Base-by-base conservation (phyloP, 2,888 invertebrate species). In the Caenorhabditis wallacei region DNA sequence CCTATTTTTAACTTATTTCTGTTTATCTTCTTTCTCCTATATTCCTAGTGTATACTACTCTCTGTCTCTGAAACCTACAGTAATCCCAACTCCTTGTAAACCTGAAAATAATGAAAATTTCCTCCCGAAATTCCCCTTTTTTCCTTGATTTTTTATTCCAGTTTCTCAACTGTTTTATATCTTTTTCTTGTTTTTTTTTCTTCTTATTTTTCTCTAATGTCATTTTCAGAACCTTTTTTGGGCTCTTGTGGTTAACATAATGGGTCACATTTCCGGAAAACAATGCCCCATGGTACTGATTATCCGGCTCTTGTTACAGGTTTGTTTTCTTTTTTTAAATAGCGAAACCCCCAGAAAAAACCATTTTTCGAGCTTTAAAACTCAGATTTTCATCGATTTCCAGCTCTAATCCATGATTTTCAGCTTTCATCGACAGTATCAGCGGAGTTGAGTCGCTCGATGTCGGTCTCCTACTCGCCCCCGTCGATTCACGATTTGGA, bases 241-340 rank as follows among this genome's bases (percentile, higher is more conserved):
- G 11, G 35, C n/a, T 16, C 40, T 68, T 51, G 74, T 75, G 64
- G 30, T 22, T 56, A 63, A 26, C 48, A 30, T 11, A 51, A 82
- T 82, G 82, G 82, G 82, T 63, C 78, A 78, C 40, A 71, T 84
- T 13, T 57, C 66, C 22, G 80, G 76, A 43, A 80, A 80, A 68
- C 70, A 74, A 64, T 87, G 87, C 53, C 87, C 87, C 10, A 84
- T 87, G 82, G 75, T 87, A 10, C 71, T 87, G n/a, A 54, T 87
- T 16, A 46, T 86, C 26, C 80, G 81, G 48, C 76, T 87, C 13
- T 59, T 87, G 11, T 22, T 86, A 11, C 86, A 86, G 78, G 85
- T 86, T 18, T 20, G 54, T 13, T 30, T 51, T 1, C 61, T 30
- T 40, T 35, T 48, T 56, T 8, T n/a, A n/a, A n/a, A n/a, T n/a